Conservation (phyloP, 2,888 invertebrate species). For the Pristionchus exspectatus region DNA sequence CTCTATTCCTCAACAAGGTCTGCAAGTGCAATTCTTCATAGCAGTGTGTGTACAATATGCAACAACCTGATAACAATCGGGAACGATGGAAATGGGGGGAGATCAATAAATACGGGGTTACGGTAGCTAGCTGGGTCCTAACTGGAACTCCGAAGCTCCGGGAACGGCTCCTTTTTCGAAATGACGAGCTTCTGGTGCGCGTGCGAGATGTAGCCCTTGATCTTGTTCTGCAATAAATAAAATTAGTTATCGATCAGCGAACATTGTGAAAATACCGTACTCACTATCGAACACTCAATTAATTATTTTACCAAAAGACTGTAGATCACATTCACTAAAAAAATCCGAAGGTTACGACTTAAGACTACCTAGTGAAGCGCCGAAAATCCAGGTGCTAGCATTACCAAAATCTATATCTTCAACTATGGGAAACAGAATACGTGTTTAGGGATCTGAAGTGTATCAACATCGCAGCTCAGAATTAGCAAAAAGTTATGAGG, state of each 20-base stretch:
- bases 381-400: too few relatives aligned
- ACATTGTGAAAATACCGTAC: too few relatives aligned
- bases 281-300: too few relatives aligned
- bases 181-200: constrained; percentile 97
- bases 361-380: too few relatives aligned
- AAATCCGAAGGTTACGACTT: too few relatives aligned
- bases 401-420: too few relatives aligned
- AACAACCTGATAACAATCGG: constrained; percentile 3
- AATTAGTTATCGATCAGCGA: background rate
- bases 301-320: too few relatives aligned
- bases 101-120: constrained; percentile 11
- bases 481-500: background rate
- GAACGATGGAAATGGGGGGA: background rate
- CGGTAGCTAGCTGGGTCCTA: constrained; percentile 11
- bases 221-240: constrained; percentile 85
- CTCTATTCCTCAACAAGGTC: background rate
- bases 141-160: constrained; percentile 80
- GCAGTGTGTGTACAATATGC: background rate
- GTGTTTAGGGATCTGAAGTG: too few relatives aligned
- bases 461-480: too few relatives aligned
- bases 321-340: too few relatives aligned
- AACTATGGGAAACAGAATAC: too few relatives aligned
- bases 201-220: constrained; percentile 98
- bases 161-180: constrained; percentile 97
- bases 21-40: background rate